A percentile compares a stretch with the other conserved stretches of the same genome.
Evolutionary conservation across 2,888 invertebrate species (phyloP).

Genomic region (Heteromurus nitidus): DNA sequence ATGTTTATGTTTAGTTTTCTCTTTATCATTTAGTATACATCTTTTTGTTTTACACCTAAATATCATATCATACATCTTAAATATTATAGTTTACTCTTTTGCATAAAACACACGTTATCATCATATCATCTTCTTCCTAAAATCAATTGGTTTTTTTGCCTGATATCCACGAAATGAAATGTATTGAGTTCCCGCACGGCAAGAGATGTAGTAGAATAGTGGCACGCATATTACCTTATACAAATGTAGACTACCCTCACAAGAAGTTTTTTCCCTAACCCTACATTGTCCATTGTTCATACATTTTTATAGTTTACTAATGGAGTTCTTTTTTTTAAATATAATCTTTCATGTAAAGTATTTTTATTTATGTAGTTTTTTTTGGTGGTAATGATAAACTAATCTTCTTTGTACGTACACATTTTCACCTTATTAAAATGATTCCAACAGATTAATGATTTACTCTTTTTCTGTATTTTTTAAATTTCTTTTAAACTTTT

Average conservation of each 20-base stretch:
- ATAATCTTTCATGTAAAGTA: background rate
- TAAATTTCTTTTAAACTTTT: background rate
- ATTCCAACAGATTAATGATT: background rate
- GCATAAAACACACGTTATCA: too few relatives aligned
- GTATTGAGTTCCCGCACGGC: constrained; percentile 4
- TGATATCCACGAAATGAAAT: background rate
- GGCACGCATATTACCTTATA: constrained; percentile 18
- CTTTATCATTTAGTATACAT: constrained; percentile 26
- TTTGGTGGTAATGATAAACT: background rate
- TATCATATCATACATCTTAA: background rate
- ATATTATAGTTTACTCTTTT: background rate
- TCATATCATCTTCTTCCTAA: constrained; percentile 17
- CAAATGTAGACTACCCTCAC: too few relatives aligned
- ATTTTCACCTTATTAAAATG: constrained; percentile 15
- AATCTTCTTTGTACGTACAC: constrained; percentile 22
- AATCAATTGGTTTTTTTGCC: background rate
- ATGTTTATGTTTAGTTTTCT: background rate
- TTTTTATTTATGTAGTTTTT: background rate
- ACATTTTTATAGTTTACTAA: background rate
- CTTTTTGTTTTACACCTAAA: constrained; percentile 20
- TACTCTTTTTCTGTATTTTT: background rate
- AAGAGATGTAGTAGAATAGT: constrained; percentile 8
- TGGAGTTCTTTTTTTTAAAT: background rate
- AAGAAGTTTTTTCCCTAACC: too few relatives aligned
- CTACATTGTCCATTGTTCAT: background rate